A percentile compares a stretch with the other conserved stretches of the same genome.
phyloP scores from a whole-genome alignment of 2,797 vertebrate genomes.

The Chaetophractus vellerosus region DNA sequence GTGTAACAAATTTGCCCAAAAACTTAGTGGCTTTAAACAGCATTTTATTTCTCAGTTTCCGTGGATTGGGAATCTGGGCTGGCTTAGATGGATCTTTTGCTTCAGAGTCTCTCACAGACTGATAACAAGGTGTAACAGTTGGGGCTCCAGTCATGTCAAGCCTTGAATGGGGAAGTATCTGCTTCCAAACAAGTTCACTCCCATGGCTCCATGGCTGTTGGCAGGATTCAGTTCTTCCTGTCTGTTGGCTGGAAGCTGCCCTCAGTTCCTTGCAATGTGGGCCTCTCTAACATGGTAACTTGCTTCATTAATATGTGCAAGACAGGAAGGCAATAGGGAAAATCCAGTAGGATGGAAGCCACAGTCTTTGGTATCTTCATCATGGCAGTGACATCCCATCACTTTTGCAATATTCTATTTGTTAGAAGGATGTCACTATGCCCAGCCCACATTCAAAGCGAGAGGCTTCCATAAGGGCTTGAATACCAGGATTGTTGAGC shows the following conservation, averaged over 20 bases:
- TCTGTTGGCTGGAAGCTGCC: constrained; percentile 14
- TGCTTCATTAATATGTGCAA: constrained; percentile 40
- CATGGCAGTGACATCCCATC: background rate
- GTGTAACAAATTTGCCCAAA: background rate
- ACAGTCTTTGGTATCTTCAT: constrained; percentile 2
- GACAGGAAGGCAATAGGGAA: constrained; percentile 18
- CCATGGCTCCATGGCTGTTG: background rate
- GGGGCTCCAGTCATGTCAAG: background rate
- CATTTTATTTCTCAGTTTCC: constrained; percentile 26
- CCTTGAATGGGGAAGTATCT: background rate
- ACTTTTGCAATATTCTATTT: constrained; percentile 38
- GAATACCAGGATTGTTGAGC: background rate
- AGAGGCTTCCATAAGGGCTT: background rate
- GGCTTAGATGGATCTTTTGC: background rate
- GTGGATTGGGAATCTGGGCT: background rate
- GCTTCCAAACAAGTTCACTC: constrained; percentile 7
- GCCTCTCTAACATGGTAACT: constrained; percentile 19
- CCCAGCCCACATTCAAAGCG: background rate
- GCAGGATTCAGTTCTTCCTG: constrained; percentile 37
- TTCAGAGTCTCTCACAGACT: background rate
- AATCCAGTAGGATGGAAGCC: background rate
- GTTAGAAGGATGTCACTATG: constrained; percentile 45
- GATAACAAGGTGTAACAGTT: background rate
- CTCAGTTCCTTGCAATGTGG: background rate
- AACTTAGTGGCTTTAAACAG: background rate